phyloP scores from a whole-genome alignment of 1,140 invertebrate species.

The Monomorium pharaonis region DNA sequence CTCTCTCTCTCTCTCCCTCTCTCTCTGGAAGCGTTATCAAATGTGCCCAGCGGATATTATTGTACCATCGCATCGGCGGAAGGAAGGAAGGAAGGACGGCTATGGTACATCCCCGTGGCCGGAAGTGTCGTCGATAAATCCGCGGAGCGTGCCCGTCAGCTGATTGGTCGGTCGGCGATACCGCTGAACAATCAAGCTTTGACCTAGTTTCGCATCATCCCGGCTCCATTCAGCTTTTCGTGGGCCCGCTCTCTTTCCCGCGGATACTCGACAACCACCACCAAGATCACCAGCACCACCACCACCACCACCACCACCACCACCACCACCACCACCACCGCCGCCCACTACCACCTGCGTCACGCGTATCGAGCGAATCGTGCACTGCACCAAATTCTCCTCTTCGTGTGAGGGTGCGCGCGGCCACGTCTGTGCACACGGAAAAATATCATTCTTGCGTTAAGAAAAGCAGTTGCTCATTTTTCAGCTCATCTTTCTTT shows the following conservation, averaged over 20 bases:
- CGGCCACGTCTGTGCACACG: background rate
- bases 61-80: background rate
- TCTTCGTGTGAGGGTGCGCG: background rate
- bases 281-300: slow-evolving; percentile 47
- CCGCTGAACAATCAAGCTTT: slow-evolving; percentile 61
- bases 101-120: background rate
- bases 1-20: no score
- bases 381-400: slow-evolving; percentile 62
- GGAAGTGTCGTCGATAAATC: slow-evolving; percentile 38
- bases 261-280: slow-evolving; percentile 47
- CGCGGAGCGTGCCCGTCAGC: slow-evolving; percentile 37
- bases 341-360: slow-evolving; percentile 69
- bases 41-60: slow-evolving; percentile 7
- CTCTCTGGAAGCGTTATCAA: no score
- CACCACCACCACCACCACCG: slow-evolving; percentile 43
- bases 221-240: slow-evolving; percentile 80
- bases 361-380: slow-evolving; percentile 77
- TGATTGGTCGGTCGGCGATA: slow-evolving; percentile 61
- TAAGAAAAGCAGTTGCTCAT: no score
- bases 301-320: slow-evolving; percentile 52
- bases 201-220: slow-evolving; percentile 74
- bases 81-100: background rate
- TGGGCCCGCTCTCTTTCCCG: slow-evolving; percentile 37
- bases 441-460: no score
- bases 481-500: no score